Conservation (phyloP, 2,113 vertebrate species). For the Nyctereutes procyonoides region DNA sequence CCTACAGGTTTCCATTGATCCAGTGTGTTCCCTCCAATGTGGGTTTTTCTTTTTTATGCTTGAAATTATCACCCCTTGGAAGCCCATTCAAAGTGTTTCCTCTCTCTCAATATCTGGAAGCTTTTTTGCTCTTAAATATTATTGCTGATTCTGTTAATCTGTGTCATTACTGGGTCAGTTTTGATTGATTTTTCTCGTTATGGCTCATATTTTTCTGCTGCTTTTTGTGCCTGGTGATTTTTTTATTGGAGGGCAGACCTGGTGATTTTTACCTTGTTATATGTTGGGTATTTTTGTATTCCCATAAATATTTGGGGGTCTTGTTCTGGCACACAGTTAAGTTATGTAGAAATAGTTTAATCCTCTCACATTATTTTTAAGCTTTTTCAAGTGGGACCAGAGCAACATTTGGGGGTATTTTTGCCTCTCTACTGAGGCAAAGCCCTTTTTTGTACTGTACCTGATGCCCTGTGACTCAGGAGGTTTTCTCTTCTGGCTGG, state of each 20-base stretch:
- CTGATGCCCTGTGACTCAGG: rapidly evolving
- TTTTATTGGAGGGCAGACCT: background rate
- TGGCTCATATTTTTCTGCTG: background rate
- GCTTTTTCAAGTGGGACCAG: background rate
- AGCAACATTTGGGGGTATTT: background rate
- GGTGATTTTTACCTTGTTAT: background rate
- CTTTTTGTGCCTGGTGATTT: background rate
- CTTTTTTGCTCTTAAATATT: background rate
- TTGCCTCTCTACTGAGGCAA: background rate
- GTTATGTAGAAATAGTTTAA: background rate
- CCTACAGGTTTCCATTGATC: background rate
- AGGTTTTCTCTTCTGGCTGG: background rate
- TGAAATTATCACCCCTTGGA: background rate
- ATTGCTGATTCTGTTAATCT: background rate
- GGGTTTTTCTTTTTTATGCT: background rate
- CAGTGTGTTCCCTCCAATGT: background rate
- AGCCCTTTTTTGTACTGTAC: background rate
- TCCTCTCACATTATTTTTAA: background rate
- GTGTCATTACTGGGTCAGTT: background rate
- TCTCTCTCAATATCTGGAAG: background rate
- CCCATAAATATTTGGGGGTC: background rate
- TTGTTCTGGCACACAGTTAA: background rate
- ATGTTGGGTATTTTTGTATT: background rate
- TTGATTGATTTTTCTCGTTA: background rate
- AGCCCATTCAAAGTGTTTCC: background rate